phyloP scores from a whole-genome alignment of 1,140 invertebrate genomes.

The Atta texana region DNA sequence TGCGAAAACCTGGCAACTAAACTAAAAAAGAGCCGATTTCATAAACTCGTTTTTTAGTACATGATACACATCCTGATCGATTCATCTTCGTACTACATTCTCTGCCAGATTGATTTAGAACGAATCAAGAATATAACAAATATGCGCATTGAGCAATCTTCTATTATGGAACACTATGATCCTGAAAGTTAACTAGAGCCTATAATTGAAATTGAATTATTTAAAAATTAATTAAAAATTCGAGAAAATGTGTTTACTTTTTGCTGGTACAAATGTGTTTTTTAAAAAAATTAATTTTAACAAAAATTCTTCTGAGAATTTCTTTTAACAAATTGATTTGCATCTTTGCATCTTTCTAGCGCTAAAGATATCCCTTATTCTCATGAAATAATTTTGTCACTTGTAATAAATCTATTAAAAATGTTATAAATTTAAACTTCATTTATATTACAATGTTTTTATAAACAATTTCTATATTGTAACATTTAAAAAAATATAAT shows the following conservation, averaged over 20 bases:
- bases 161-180: background rate
- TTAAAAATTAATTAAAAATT: constrained; percentile 19
- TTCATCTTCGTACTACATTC: background rate
- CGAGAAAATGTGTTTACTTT: background rate
- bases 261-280: background rate
- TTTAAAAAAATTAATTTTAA: constrained; percentile 12
- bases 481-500: background rate
- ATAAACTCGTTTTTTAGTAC: background rate
- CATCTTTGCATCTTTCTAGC: background rate
- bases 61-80: constrained; percentile 20
- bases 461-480: background rate
- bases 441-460: constrained; percentile 19
- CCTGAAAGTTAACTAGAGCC: constrained; percentile 18
- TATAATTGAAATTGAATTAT: constrained; percentile 41
- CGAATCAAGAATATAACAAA: background rate
- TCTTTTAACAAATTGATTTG: constrained; percentile 4
- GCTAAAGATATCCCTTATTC: constrained; percentile 22
- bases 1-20: background rate
- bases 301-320: constrained; percentile 25
- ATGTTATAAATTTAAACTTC: background rate
- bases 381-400: background rate
- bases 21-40: background rate
- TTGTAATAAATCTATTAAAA: constrained; percentile 8
- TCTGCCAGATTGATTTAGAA: background rate
- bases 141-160: constrained; percentile 10